Percentiles rank a stretch among this genome's conserved stretches.
Conservation (phyloP, 2,888 invertebrate species). For the Lathronympha strigana region DNA sequence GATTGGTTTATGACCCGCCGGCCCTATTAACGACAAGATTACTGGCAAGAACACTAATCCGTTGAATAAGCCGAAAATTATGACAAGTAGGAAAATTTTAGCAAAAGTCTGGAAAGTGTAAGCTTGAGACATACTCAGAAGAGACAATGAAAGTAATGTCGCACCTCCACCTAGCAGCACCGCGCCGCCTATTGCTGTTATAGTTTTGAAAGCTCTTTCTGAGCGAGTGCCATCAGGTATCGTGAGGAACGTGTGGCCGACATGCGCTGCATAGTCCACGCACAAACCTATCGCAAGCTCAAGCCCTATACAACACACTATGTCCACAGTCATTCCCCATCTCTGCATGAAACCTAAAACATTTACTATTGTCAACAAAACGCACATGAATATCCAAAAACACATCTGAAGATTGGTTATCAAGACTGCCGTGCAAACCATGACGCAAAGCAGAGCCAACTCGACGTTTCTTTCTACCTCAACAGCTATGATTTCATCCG, state of each 20-base stretch:
- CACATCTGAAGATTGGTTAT: constrained; percentile 91
- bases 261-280: constrained; percentile 93
- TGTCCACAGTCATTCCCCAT: constrained; percentile 93
- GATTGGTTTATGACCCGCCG: constrained; percentile 75
- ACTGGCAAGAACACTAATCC: constrained; percentile 91
- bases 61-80: constrained; percentile 90
- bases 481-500: constrained; percentile 89
- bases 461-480: constrained; percentile 91
- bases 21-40: constrained; percentile 89
- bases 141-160: constrained; percentile 88
- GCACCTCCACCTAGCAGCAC: constrained; percentile 91
- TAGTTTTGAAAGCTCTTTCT: constrained; percentile 86
- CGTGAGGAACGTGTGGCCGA: constrained; percentile 91
- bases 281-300: constrained; percentile 92
- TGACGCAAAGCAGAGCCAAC: constrained; percentile 90
- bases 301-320: constrained; percentile 91
- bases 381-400: constrained; percentile 90
- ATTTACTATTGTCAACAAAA: constrained; percentile 89
- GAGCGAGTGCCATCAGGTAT: constrained; percentile 78
- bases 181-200: constrained; percentile 89
- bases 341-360: constrained; percentile 91
- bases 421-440: constrained; percentile 89
- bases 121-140: constrained; percentile 88
- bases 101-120: constrained; percentile 91
- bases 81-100: constrained; percentile 90